These are phyloP conservation scores for Macrosiphum euphorbiae DNA, from an alignment of 2,888 invertebrate genomes.

Conservation along the genomic window DNA sequence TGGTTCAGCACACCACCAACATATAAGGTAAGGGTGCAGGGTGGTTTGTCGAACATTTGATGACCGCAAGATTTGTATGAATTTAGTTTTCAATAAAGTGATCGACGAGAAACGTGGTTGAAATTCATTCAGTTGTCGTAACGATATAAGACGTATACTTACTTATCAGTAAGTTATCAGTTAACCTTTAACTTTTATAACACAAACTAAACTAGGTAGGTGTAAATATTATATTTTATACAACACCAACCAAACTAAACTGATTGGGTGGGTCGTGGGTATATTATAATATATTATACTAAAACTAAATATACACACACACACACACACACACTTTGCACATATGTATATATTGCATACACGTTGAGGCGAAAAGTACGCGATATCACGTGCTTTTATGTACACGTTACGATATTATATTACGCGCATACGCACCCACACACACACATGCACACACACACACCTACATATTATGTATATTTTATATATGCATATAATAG, in stretches of 20 bases:
- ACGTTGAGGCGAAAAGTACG: neutral
- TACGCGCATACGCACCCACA: neutral
- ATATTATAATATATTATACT: neutral
- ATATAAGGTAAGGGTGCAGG: neutral
- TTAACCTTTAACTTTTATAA: neutral
- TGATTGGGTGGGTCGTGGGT: neutral
- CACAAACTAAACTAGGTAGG: neutral
- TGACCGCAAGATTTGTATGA: neutral
- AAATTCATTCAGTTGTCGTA: neutral
- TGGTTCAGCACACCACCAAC: neutral
- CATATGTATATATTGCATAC: neutral
- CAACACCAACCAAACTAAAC: neutral
- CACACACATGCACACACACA: neutral
- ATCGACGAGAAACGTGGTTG: neutral
- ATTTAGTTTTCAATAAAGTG: neutral
- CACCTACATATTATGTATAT: neutral
- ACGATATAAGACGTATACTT: neutral
- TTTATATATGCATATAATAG: neutral
- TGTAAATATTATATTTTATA: neutral
- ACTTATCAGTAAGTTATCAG: neutral
- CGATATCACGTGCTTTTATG: neutral
- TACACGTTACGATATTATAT: neutral
- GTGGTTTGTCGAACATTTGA: neutral
- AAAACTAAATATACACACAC: neutral
- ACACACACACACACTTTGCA: neutral